Base-by-base conservation (phyloP, 2,888 invertebrate genomes). In the Invenusta paracnida region DNA sequence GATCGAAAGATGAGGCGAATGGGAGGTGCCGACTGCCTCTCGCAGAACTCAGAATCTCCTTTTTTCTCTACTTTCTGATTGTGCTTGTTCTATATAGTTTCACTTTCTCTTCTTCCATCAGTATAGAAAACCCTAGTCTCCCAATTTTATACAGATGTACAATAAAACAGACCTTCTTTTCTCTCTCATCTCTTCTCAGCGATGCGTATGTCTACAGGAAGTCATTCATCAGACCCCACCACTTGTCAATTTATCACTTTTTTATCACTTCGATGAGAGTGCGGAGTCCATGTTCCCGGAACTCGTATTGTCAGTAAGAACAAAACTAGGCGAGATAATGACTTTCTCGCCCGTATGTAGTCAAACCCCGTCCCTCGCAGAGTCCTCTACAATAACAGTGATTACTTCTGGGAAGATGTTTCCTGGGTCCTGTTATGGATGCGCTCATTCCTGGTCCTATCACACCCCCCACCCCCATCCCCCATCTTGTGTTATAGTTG, bases 181-280 rank as follows among this genome's bases (percentile, higher is more conserved):
- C 48, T 48, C 17, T 17, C 48, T 11, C 5, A 5, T 48, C 17
- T 48, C 5, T 48, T 17, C 48, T 73, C 73, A 2, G 27, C 73
- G 73, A 73, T 73, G 73, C 73, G 73, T n/a, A n/a, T n/a, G n/a
- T 73, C 73, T 73, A 73, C 73, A 73, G 73, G 73, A 73, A 73
- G 73, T 73, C 73, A 73, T 73, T 73, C 23, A 73, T 73, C 73
- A 73, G 73, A 23, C 23, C 73, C 73, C 73, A 73, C 73, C 73
- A 73, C 73, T 73, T 73, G 73, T 73, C 73, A 73, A 73, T 73
- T 73, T 73, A 73, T 73, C 73, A 73, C 73, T 73, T 73, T 73
- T 73, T 73, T 73, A 73, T 73, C 73, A 73, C 73, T 73, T 73
- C 23, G 73, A 73, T 73, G 73, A 73, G 73, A 73, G 73, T 73